These are phyloP conservation scores for Lymantria dispar DNA, from an alignment of 2,888 invertebrate genomes.

Conservation along the genomic window DNA sequence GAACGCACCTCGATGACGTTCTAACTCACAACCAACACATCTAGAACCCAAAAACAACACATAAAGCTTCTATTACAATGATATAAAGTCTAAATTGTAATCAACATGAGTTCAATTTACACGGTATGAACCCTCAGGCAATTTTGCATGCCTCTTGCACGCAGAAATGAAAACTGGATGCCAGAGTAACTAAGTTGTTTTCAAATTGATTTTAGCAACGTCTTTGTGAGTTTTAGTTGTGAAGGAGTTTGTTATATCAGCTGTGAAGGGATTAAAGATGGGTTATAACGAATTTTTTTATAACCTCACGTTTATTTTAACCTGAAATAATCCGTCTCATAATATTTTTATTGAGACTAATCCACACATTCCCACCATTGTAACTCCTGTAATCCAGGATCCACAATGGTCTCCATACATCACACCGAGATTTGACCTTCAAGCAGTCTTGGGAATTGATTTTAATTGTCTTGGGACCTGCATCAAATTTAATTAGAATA, in stretches of 20 bases:
- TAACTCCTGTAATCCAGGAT: too few relatives aligned
- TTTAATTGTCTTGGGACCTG: too few relatives aligned
- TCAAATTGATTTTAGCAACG: constrained; percentile 40
- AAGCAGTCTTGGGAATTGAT: too few relatives aligned
- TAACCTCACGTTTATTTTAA: too few relatives aligned
- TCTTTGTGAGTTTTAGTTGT: constrained; percentile 24
- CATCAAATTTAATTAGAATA: too few relatives aligned
- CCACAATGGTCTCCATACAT: too few relatives aligned
- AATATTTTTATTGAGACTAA: too few relatives aligned
- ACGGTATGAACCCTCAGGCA: constrained; percentile 39
- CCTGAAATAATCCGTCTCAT: too few relatives aligned
- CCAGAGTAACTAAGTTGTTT: constrained; percentile 43
- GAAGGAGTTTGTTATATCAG: constrained; percentile 19
- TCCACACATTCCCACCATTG: too few relatives aligned
- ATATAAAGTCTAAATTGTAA: constrained; percentile 7
- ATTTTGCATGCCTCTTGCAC: constrained; percentile 58
- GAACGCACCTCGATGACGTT: constrained; percentile 33
- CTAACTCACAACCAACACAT: constrained; percentile 7
- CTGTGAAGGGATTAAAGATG: neutral
- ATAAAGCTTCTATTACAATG: neutral
- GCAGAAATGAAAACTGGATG: constrained; percentile 59
- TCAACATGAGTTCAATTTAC: constrained; percentile 10
- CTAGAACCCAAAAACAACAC: neutral
- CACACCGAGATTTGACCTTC: too few relatives aligned
- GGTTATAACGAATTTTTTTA: too few relatives aligned